phyloP scores from a whole-genome alignment of 1,140 invertebrate species.

The Bombyx mandarina region DNA sequence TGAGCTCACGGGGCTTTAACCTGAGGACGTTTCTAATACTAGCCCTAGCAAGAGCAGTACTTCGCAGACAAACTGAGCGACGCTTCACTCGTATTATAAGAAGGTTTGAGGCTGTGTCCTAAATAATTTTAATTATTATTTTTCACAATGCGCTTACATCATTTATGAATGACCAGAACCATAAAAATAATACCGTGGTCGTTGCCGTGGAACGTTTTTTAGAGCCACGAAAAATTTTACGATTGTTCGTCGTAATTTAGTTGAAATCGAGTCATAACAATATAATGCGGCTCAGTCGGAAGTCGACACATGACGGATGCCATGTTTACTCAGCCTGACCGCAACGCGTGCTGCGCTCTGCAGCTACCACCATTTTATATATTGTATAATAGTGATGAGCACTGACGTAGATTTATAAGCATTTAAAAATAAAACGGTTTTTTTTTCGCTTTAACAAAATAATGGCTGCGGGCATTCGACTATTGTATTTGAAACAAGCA shows the following conservation, averaged over 20 bases:
- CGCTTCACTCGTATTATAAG: too few species aligned
- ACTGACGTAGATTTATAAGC: too few species aligned
- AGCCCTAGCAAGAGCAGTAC: too few species aligned
- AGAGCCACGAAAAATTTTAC: not conserved
- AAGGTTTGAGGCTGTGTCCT: too few species aligned
- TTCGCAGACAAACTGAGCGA: too few species aligned
- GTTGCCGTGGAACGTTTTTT: not conserved
- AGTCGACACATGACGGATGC: conserved; percentile 46
- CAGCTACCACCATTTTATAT: conserved; percentile 37
- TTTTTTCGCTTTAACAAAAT: too few species aligned
- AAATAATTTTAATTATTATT: not conserved
- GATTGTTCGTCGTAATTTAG: not conserved
- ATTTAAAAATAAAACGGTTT: too few species aligned
- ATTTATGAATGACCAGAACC: conserved; percentile 1
- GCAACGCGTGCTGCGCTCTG: conserved; percentile 14
- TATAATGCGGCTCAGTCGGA: conserved; percentile 29
- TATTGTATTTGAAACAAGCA: too few species aligned
- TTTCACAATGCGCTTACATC: not conserved
- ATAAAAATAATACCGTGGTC: not conserved
- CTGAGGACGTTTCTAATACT: too few species aligned
- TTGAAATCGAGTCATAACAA: not conserved
- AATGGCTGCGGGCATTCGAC: too few species aligned
- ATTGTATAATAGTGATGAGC: too few species aligned
- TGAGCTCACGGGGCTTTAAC: too few species aligned
- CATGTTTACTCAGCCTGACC: conserved; percentile 20